Percentiles rank a stretch among this genome's conserved stretches.
These are phyloP conservation scores for Embiotoca jacksoni DNA, from an alignment of 2,113 vertebrate genomes.

Conservation along the genomic window DNA sequence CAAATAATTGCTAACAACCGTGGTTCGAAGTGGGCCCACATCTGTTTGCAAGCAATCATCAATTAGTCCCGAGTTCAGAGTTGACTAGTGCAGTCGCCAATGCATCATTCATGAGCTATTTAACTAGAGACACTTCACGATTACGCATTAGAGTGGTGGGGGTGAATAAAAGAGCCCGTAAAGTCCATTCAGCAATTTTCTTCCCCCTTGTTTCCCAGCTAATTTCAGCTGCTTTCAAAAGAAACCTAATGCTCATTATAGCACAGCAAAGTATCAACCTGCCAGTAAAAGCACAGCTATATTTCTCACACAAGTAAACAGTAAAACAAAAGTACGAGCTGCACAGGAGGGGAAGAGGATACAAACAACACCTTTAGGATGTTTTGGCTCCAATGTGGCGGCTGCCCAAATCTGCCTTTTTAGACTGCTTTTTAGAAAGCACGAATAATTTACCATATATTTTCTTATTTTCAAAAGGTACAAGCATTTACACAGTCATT, in stretches of 20 bases:
- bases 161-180: conserved; percentile 44
- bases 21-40: conserved; percentile 74
- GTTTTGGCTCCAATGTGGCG: conserved; percentile 19
- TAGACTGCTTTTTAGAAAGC: background rate
- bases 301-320: conserved; percentile 66
- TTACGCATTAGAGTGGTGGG: conserved; percentile 56
- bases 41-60: conserved; percentile 80
- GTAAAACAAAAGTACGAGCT: conserved; percentile 70
- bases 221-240: conserved; percentile 72
- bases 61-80: conserved; percentile 80
- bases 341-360: conserved; percentile 38
- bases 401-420: conserved; percentile 8
- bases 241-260: conserved; percentile 77
- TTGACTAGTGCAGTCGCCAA: conserved; percentile 71
- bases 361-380: conserved; percentile 41
- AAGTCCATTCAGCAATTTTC: conserved; percentile 69
- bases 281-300: conserved; percentile 73
- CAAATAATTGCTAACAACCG: conserved; percentile 83
- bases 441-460: too few species aligned
- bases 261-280: conserved; percentile 61
- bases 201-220: conserved; percentile 50
- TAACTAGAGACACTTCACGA: conserved; percentile 59
- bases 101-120: conserved; percentile 81
- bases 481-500: background rate
- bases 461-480: too few species aligned